These are phyloP conservation scores for Coelinius sp. DNA, from an alignment of 2,888 invertebrate species.

Conservation along the genomic window DNA sequence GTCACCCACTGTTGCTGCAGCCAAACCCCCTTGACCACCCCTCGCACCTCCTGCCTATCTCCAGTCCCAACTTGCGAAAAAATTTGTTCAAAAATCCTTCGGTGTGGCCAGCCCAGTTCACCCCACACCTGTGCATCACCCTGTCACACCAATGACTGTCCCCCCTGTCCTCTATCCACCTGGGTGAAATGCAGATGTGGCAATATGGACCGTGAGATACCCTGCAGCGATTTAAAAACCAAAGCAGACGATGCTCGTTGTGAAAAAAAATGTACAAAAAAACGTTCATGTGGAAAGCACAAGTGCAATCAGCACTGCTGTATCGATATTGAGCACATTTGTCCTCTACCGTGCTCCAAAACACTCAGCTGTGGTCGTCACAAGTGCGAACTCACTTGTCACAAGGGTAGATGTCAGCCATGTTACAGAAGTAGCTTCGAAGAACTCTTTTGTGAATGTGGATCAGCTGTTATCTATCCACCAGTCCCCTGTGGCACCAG, in stretches of 20 bases:
- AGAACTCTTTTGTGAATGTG: constrained; percentile 93
- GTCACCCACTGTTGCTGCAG: constrained; percentile 85
- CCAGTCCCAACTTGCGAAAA: constrained; percentile 86
- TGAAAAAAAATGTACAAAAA: constrained; percentile 92
- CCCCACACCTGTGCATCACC: constrained; percentile 79
- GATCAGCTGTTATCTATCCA: constrained; percentile 86
- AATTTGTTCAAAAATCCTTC: constrained; percentile 70
- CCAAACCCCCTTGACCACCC: constrained; percentile 73
- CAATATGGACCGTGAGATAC: constrained; percentile 85
- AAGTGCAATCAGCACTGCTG: constrained; percentile 94
- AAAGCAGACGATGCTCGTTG: constrained; percentile 85
- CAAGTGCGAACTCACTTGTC: constrained; percentile 90
- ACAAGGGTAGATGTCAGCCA: constrained; percentile 77
- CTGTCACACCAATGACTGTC: constrained; percentile 84
- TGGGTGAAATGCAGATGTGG: constrained; percentile 88
- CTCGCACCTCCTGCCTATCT: constrained; percentile 82
- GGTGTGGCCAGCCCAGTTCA: constrained; percentile 70
- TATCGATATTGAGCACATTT: constrained; percentile 87
- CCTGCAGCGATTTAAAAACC: constrained; percentile 80
- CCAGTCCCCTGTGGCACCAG: constrained; percentile 94
- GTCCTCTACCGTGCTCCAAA: constrained; percentile 86
- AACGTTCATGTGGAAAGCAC: constrained; percentile 88
- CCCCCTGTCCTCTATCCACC: constrained; percentile 83
- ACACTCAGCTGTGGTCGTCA: constrained; percentile 90
- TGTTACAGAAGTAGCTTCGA: constrained; percentile 78